Percentiles rank a stretch among this genome's conserved stretches.
These are phyloP conservation scores for Cantharis flavilabris DNA, from an alignment of 2,888 invertebrate species.

Conservation along the genomic window DNA sequence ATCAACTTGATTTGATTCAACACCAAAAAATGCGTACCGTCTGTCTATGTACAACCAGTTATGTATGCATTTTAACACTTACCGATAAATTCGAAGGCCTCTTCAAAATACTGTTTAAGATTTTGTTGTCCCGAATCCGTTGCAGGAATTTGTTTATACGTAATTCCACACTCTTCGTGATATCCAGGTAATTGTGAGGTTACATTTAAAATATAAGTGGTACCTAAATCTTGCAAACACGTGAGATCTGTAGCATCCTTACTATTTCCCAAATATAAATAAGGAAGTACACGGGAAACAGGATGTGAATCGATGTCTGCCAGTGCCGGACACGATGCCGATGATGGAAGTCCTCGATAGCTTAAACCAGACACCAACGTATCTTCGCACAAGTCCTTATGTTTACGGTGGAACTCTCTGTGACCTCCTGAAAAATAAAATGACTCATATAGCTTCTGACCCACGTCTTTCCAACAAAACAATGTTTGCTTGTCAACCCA, in stretches of 20 bases:
- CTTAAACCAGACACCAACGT: constrained; percentile 62
- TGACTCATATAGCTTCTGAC: constrained; percentile 11
- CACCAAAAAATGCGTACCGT: not conserved
- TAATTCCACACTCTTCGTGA: constrained; percentile 68
- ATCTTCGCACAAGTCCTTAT: constrained; percentile 75
- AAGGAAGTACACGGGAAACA: constrained; percentile 78
- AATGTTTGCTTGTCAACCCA: constrained; percentile 5
- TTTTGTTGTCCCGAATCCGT: constrained; percentile 84
- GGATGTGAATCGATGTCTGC: constrained; percentile 75
- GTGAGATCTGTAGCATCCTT: constrained; percentile 76
- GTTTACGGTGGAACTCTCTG: constrained; percentile 71
- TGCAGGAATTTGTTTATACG: constrained; percentile 80
- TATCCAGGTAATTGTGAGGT: constrained; percentile 77
- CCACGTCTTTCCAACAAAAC: constrained; percentile 12
- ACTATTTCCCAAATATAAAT: constrained; percentile 81
- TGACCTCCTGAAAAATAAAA: constrained; percentile 63
- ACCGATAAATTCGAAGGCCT: constrained; percentile 87
- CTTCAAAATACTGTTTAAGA: constrained; percentile 86
- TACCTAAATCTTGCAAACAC: constrained; percentile 67
- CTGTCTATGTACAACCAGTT: not conserved
- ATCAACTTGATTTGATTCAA: not conserved
- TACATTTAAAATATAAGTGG: constrained; percentile 80
- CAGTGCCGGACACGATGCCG: constrained; percentile 60
- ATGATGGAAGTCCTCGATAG: constrained; percentile 47
- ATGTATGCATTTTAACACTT: constrained; percentile 54